Evolutionary conservation across 2,113 vertebrate genomes (phyloP), one percentile per base, ranked within the genome.

Genomic region (Eolophus roseicapilla): DNA sequence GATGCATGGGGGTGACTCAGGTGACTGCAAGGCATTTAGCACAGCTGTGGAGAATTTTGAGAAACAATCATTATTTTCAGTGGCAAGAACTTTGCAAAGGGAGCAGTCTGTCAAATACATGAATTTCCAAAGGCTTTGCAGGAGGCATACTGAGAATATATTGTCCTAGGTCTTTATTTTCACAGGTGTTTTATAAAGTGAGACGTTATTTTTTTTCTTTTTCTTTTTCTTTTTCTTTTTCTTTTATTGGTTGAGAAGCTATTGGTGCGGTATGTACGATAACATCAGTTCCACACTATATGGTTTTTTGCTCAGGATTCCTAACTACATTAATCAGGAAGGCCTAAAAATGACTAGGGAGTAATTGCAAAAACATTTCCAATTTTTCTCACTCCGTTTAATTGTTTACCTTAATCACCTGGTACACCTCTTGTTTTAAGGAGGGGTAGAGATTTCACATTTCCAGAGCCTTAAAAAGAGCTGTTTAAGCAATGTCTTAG

Each of bases 391-490:
- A 67, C 18, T 67, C 47, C 12, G 53, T 90, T 67, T 70, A 80
- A 70, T 88, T 60, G 11, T 63, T 91, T 95, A 67, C 49, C 13
- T 82, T 59, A 59, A 52, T 69, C 50, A 57, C 14, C 17, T 37
- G 60, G 50, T 44, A 67, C 3, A 50, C 15, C 31, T 85, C 67
- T 50, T 83, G 6, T 47, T 95, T 88, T 55, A 83, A 63, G 41
- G 71, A 39, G 6, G 17, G 7, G 9, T 50, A 53, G 31, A 74
- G 20, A 39, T 47, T 73, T 86, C 50, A 55, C 28, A 17, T 88
- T 86, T 77, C 47, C 75, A 88, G 86, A 86, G 37, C 16, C 73
- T 92, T 86, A 53, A 74, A 67, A 70, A 52, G 20, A 80, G 46
- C 18, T 28, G 8, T 65, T 77, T 33, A 29, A 88, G 50, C 43